Evolutionary conservation across 2,888 invertebrate species (phyloP), one percentile per base, ranked within the genome.

Genomic region (Hyppa rectilinea): DNA sequence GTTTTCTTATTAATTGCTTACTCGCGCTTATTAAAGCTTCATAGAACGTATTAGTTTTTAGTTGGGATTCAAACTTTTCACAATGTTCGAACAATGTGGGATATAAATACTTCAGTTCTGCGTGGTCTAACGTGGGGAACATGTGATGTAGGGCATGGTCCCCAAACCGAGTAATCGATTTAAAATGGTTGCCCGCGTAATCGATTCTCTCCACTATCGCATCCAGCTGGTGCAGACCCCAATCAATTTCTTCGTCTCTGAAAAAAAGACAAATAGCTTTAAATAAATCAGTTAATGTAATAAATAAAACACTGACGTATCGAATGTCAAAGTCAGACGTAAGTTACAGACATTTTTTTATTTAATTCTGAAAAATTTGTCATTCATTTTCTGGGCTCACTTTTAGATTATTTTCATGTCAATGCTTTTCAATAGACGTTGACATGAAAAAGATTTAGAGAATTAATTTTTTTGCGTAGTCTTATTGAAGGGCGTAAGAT

Each of bases 71-170:
- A 84, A 97, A 98, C 83, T 98, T 97, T 45, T 96, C 91, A 82
- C 97, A 97, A 38, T 97, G 97, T 78, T 97, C 94, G 10, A 96
- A 82, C 17, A 97, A 95, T 0, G 96, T 96, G 0, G 97, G 97
- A 87, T 97, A 96, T 5, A 98, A 93, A 61, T 97, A 96, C 12
- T 96, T 96, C 20, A 98, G 91, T 70, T 97, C 96, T 0, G 97
- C 97, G 85, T 98, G 98, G 89, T 98, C 98, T 43, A 98, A 85
- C 0, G 98, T 97, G 0, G 98, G 98, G 84, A 98, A 97, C 29
- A 98, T 93, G 91, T 98, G 98, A 90, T 98, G 98, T 2, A 98
- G 92, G 0, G 96, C 96, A 88, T 98, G 98, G 72, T 97, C 97
- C 0, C 98, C 98, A 85, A 98, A 98, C 74, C 97, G 96, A 0